These are phyloP conservation scores for Tetramorium bicarinatum DNA, from an alignment of 2,888 invertebrate genomes.

Conservation along the genomic window DNA sequence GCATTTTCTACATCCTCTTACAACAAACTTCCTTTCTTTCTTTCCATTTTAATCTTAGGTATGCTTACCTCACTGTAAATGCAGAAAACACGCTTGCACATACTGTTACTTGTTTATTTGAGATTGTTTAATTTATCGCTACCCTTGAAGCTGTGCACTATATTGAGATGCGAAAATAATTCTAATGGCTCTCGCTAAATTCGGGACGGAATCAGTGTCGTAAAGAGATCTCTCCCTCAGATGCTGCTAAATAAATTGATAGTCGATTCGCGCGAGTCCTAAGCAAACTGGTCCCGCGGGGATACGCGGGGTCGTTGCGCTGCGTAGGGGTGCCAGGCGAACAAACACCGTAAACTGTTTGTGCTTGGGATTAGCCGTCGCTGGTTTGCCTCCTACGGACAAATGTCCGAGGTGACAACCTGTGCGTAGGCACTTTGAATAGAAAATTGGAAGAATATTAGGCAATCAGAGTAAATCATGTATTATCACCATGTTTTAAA, in stretches of 20 bases:
- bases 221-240: conserved; percentile 61
- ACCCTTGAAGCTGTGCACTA: not conserved
- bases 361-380: conserved; percentile 81
- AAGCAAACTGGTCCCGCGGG: conserved; percentile 83
- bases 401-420: conserved; percentile 71
- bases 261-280: conserved; percentile 83
- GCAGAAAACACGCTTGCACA: not conserved
- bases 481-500: not conserved
- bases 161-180: conserved; percentile 28
- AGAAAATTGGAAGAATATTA: not conserved
- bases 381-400: conserved; percentile 75
- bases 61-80: not conserved
- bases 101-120: not conserved
- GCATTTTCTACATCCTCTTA: not conserved
- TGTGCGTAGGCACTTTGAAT: conserved; percentile 16
- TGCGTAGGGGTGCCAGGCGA: conserved; percentile 63
- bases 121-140: not conserved
- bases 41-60: not conserved
- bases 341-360: conserved; percentile 85
- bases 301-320: conserved; percentile 73
- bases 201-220: conserved; percentile 30
- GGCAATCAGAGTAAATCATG: not conserved
- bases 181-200: conserved; percentile 22
- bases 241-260: conserved; percentile 84
- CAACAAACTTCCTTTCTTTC: not conserved